Base-by-base conservation (phyloP, 2,797 vertebrate species). In the Chelmon rostratus region DNA sequence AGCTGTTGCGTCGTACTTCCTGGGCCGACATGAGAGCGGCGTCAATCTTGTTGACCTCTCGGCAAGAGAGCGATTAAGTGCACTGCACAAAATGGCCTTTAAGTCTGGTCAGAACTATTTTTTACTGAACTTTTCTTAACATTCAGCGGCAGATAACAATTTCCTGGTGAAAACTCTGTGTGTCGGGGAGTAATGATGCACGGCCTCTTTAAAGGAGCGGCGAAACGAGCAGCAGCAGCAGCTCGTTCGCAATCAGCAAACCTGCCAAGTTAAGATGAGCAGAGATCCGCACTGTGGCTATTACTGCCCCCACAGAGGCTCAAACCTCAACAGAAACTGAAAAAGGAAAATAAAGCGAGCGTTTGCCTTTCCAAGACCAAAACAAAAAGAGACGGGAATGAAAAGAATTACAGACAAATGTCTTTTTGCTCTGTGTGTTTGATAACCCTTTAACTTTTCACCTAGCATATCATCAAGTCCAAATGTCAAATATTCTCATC, bases 241-340 rank as follows among this genome's bases (percentile, higher is more conserved):
- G 38, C 11, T 69, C 42, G 67, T 70, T 56, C 52, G 33, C 38
- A 47, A 33, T 31, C 59, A 44, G 16, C 54, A 47, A 28, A 69
- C 57, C 33, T 54, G 47, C n/a, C 37, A 44, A 33, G 21, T 64
- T 50, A 65, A 67, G 23, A 62, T 49, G 49, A 42, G 52, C 13
- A 28, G 33, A 57, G 56, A 65, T 28, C 13, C 21, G 9, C 42
- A 58, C 18, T 40, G 47, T 61, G 63, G 62, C 28, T 53, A 18
- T 61, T 40, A 3, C 18, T 33, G n/a, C 38, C 70, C 61, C 59
- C 68, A 53, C 54, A 33, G 8, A 38, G 52, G 28, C 31, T 31
- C 28, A 31, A 31, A 37, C 35, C 21, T 44, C 68, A 53, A 40
- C 28, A 61, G 23, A 63, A 74, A 56, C 31, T 11, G 19, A 62